Base-by-base conservation (phyloP, 2,113 vertebrate species). In the western clawed frog (Xenopus tropicalis) region DNA sequence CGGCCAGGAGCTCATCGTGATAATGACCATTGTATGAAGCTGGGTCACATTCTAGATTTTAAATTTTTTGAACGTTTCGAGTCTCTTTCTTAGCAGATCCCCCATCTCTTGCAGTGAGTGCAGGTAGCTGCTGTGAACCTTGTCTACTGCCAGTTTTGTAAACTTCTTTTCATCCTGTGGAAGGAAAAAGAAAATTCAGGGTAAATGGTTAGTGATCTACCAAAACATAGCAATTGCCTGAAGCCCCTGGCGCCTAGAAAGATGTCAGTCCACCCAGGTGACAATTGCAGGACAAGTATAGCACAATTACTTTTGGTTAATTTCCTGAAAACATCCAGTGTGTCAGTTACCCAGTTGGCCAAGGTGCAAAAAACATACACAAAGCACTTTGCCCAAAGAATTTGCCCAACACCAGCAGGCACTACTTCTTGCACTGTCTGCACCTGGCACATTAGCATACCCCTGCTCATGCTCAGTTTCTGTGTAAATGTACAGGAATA, bases 91-190 rank as follows among this genome's bases (percentile, higher is more conserved):
- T 79, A 99, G 91, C 79, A 98, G 92, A 57, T 99, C 96, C 69
- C 93, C 94, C 44, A 92, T 88, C 86, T 99, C 97, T 86, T 97
- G 95, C 83, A 99, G 85, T 3, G 97, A 98, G 68, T 93, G 95
- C 80, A 96, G 90, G 86, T 96, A 98, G 86, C 97, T 98, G 91
- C 86, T 96, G 85, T 96, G 95, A 69, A 99, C 93, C 82, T 98
- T 99, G 72, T 93, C 94, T 86, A 94, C 91, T 72, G 91, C 94
- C 81, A 89, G 88, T 88, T 92, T 94, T 79, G 88, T 90, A 87
- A 95, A 95, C 80, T 86, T 90, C 77, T 78, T 90, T 82, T 96
- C 96, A 80, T 93, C 95, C 96, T 99, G 90, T 13, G 84, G 52
- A 44, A 11, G 29, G 29, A 17, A 25, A 21, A n/a, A 46, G 4